phyloP scores from a whole-genome alignment of 2,113 vertebrate species.

The Corvus hawaiiensis region DNA sequence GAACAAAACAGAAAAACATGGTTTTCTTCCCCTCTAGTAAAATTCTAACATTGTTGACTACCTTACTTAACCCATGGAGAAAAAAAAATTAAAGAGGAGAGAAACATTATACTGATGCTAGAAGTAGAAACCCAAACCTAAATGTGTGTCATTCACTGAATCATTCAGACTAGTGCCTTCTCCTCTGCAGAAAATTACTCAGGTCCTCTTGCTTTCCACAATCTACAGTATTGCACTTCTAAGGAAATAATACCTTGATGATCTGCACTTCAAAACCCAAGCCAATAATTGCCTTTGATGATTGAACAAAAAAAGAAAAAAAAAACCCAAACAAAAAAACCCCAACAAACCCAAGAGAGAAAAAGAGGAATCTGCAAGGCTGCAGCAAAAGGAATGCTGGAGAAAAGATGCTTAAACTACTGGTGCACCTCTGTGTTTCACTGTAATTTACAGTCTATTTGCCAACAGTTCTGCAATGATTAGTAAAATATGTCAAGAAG shows the following conservation, averaged over 20 bases:
- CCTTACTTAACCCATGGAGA: constrained; percentile 27
- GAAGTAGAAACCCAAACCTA: neutral
- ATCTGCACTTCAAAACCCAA: constrained; percentile 62
- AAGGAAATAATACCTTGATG: constrained; percentile 54
- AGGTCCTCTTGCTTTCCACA: constrained; percentile 30
- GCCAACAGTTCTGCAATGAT: constrained; percentile 48
- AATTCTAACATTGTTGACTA: constrained; percentile 8
- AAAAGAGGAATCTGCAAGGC: neutral
- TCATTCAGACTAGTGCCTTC: constrained; percentile 5
- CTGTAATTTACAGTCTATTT: constrained; percentile 51
- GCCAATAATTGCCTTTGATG: constrained; percentile 55
- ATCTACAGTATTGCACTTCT: constrained; percentile 33
- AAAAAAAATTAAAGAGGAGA: neutral
- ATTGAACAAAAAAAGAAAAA: neutral
- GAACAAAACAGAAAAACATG: neutral
- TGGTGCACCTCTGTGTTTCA: neutral
- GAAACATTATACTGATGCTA: neutral
- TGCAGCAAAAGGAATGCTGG: constrained; percentile 15
- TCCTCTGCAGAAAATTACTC: constrained; percentile 44
- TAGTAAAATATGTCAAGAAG: constrained; percentile 62
- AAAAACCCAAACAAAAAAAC: neutral
- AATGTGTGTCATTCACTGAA: neutral
- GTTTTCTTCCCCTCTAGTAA: constrained; percentile 12
- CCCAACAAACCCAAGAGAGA: neutral
- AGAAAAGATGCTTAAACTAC: constrained; percentile 33